A percentile compares a stretch with the other conserved stretches of the same genome.
Conservation (phyloP, 2,888 invertebrate genomes). For the Drosophila meridiana region DNA sequence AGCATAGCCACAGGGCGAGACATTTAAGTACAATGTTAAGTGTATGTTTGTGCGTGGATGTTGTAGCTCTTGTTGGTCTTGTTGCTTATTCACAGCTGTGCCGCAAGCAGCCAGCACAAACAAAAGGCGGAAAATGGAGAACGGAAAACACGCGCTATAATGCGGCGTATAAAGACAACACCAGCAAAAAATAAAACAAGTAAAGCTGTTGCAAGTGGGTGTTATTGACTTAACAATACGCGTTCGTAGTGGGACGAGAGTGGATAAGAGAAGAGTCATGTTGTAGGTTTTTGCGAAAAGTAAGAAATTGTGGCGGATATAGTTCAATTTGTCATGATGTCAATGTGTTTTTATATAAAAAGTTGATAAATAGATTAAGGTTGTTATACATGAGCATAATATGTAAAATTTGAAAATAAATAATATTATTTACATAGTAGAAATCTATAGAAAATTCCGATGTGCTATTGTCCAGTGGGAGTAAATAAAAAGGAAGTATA, state of each 20-base stretch:
- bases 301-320: not conserved
- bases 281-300: not conserved
- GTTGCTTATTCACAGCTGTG: slow-evolving; percentile 51
- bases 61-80: slow-evolving; percentile 25
- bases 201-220: not conserved
- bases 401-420: not conserved
- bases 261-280: too few species aligned
- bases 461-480: not conserved
- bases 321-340: not conserved
- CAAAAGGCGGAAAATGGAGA: slow-evolving; percentile 71
- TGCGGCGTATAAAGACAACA: slow-evolving; percentile 48
- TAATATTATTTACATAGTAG: not conserved
- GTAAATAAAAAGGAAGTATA: not conserved
- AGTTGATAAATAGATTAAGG: not conserved
- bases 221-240: not conserved
- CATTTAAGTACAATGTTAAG: slow-evolving; percentile 76
- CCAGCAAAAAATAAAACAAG: slow-evolving; percentile 7
- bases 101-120: slow-evolving; percentile 47
- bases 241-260: not conserved
- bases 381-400: not conserved
- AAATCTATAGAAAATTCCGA: not conserved
- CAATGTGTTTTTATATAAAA: not conserved
- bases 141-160: slow-evolving; percentile 68
- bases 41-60: slow-evolving; percentile 25
- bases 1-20: slow-evolving; percentile 30